A percentile compares a stretch with the other conserved stretches of the same genome.
phyloP scores from a whole-genome alignment of 2,797 vertebrate genomes.

The Ibycter americanus region DNA sequence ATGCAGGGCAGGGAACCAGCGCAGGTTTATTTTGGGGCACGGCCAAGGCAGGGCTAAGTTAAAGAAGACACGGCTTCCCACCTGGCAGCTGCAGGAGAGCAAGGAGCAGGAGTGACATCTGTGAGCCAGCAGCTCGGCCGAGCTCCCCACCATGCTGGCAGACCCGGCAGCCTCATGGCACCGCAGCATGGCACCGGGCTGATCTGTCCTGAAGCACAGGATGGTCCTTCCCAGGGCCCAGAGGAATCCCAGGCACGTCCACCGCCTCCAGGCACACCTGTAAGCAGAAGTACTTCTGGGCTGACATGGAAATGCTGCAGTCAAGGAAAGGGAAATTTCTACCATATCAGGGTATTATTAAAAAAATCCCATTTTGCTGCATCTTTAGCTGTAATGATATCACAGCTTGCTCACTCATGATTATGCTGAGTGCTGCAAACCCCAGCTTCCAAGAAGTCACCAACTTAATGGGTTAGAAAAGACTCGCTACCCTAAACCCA shows the following conservation, averaged over 20 bases:
- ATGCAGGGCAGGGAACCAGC: rapidly evolving
- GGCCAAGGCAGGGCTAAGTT: neutral
- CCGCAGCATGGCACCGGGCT: neutral
- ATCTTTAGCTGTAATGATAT: neutral
- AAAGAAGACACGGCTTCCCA: neutral
- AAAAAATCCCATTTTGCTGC: neutral
- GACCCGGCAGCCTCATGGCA: neutral
- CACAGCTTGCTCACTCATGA: neutral
- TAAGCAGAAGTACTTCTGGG: neutral
- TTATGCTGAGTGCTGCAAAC: neutral
- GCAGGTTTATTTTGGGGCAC: rapidly evolving
- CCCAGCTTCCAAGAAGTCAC: neutral
- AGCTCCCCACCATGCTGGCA: rapidly evolving
- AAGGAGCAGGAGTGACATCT: neutral
- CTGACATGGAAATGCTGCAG: neutral
- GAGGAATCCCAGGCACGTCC: neutral
- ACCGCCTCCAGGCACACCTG: rapidly evolving
- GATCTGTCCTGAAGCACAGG: neutral
- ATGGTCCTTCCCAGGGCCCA: neutral
- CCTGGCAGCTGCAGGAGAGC: neutral
- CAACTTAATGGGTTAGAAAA: neutral
- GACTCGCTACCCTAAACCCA: neutral
- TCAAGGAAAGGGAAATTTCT: neutral
- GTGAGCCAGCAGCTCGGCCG: rapidly evolving
- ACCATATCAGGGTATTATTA: too few species aligned